Percentiles rank a stretch among this genome's conserved stretches.
Evolutionary conservation across 2,797 vertebrate genomes (phyloP).

Genomic region (Buceros bicornis): DNA sequence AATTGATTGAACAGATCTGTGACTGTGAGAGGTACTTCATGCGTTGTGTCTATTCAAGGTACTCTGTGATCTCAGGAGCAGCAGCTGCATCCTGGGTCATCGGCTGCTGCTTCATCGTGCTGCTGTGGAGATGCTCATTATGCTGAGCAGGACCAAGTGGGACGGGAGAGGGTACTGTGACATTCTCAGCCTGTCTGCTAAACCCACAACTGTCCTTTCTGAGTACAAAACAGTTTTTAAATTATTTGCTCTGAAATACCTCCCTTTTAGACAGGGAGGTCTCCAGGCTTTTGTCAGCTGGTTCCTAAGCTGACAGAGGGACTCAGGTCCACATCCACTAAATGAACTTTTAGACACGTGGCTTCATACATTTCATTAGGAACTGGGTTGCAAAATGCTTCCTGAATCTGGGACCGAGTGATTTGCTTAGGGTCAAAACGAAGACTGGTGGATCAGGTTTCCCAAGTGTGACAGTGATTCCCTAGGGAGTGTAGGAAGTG

Average conservation of each 20-base stretch:
- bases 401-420: neutral
- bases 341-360: neutral
- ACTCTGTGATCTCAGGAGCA: neutral
- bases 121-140: rapidly evolving
- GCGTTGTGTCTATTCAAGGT: rapidly evolving
- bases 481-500: neutral
- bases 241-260: neutral
- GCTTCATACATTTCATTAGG: neutral
- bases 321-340: neutral
- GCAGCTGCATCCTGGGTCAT: neutral
- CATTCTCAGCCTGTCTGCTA: neutral
- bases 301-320: neutral
- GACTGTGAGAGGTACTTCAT: neutral
- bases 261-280: neutral
- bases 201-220: neutral
- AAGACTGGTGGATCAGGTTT: neutral
- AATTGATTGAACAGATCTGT: neutral
- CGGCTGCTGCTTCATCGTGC: rapidly evolving
- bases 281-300: neutral
- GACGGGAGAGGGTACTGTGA: neutral
- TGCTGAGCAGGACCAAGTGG: neutral
- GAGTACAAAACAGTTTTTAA: neutral
- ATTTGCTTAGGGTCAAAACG: neutral
- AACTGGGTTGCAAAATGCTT: neutral
- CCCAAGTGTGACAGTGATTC: neutral